These are phyloP conservation scores for Lycodopsis pacificus DNA, from an alignment of 2,797 vertebrate genomes.

Conservation along the genomic window DNA sequence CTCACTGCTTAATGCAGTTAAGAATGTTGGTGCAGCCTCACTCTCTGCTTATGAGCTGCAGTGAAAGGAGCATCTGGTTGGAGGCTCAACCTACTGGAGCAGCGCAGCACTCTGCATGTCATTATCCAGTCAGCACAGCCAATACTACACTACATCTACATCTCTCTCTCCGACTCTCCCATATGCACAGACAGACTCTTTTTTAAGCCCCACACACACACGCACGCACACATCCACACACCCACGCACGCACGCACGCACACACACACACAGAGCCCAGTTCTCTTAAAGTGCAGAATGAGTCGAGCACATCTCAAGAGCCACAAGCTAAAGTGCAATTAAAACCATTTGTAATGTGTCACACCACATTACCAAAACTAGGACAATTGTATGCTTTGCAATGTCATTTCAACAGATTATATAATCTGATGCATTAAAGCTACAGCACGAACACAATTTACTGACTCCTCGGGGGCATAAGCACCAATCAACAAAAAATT, in stretches of 20 bases:
- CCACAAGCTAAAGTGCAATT: constrained; percentile 78
- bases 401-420: constrained; percentile 76
- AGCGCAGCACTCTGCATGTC: constrained; percentile 72
- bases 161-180: constrained; percentile 42
- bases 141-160: constrained; percentile 65
- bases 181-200: constrained; percentile 51
- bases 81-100: constrained; percentile 76
- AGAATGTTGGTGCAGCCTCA: constrained; percentile 56
- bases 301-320: constrained; percentile 63
- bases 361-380: constrained; percentile 74
- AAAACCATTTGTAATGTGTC: constrained; percentile 81
- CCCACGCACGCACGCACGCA: constrained; percentile 10
- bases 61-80: constrained; percentile 81
- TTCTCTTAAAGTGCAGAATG: constrained; percentile 53
- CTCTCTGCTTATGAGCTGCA: constrained; percentile 73
- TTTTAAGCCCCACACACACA: constrained; percentile 23
- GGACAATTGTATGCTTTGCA: constrained; percentile 75
- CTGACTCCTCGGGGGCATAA: constrained; percentile 49
- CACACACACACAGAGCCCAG: constrained; percentile 8
- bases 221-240: constrained; percentile 6
- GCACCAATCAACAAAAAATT: constrained; percentile 41
- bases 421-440: constrained; percentile 71
- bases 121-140: constrained; percentile 87
- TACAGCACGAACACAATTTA: constrained; percentile 60
- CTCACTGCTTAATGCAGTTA: constrained; percentile 65